Percentiles rank a stretch among this genome's conserved stretches.
These are phyloP conservation scores for Centrocercus urophasianus DNA, from an alignment of 2,113 vertebrate species.

Conservation along the genomic window DNA sequence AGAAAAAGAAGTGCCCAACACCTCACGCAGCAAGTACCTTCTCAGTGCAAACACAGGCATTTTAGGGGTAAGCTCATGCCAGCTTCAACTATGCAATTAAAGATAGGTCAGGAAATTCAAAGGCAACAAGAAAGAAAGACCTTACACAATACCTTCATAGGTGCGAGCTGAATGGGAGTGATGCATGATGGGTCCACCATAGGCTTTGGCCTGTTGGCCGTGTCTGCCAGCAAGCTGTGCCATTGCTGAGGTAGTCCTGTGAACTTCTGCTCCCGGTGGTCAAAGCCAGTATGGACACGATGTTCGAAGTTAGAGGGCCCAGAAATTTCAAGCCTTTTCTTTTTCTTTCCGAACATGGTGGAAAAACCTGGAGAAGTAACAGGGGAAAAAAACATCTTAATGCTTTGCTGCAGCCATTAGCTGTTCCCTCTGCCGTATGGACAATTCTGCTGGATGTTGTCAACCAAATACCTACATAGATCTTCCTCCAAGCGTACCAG, in stretches of 20 bases:
- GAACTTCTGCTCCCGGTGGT: slow-evolving; percentile 95
- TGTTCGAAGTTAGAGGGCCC: slow-evolving; percentile 99
- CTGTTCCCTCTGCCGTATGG: fast-evolving
- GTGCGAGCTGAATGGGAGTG: slow-evolving; percentile 97
- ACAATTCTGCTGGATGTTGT: not conserved
- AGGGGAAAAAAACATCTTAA: not conserved
- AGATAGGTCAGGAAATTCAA: not conserved
- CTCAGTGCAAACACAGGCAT: not conserved
- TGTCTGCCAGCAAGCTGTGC: slow-evolving; percentile 97
- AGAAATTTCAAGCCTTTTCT: slow-evolving; percentile 98
- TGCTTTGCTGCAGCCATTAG: not conserved
- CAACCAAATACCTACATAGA: not conserved
- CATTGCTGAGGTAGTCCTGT: slow-evolving; percentile 97
- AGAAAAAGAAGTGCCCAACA: not conserved
- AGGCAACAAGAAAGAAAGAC: not conserved
- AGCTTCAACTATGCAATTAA: not conserved
- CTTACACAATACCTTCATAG: slow-evolving; percentile 91
- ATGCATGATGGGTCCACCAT: slow-evolving; percentile 99
- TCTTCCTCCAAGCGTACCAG: too few species aligned
- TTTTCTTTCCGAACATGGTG: slow-evolving; percentile 99
- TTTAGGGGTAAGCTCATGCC: not conserved
- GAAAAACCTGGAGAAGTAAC: slow-evolving; percentile 80
- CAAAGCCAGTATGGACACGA: slow-evolving; percentile 97
- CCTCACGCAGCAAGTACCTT: not conserved
- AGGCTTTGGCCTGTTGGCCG: slow-evolving; percentile 95